phyloP scores from a whole-genome alignment of 2,888 invertebrate species.

The Noctua comes region DNA sequence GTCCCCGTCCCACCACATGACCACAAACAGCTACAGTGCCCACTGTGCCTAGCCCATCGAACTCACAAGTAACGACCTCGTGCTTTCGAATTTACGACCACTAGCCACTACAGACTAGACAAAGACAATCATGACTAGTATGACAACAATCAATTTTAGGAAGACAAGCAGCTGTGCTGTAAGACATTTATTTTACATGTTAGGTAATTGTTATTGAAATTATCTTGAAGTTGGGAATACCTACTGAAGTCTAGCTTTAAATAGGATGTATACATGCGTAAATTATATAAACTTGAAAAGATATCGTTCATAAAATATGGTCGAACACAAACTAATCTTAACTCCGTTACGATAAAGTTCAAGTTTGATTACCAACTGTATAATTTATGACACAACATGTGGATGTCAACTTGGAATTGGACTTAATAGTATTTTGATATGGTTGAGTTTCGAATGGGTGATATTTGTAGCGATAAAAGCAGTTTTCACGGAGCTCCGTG shows the following conservation, averaged over 20 bases:
- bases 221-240: not conserved
- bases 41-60: not conserved
- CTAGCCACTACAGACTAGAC: not conserved
- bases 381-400: slow-evolving; percentile 54
- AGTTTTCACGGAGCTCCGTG: slow-evolving; percentile 84
- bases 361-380: slow-evolving; percentile 44
- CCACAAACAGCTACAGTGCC: not conserved
- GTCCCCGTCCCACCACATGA: not conserved
- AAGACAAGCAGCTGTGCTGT: not conserved
- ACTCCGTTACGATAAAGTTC: slow-evolving; percentile 30
- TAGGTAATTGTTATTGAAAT: not conserved
- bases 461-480: slow-evolving; percentile 79
- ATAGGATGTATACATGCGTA: not conserved
- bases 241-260: not conserved
- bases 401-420: slow-evolving; percentile 31
- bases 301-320: slow-evolving; percentile 31
- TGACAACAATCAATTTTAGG: not conserved
- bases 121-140: not conserved
- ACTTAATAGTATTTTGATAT: rapidly evolving
- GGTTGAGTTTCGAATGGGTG: slow-evolving; percentile 64
- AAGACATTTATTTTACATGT: not conserved
- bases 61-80: not conserved
- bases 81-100: slow-evolving; percentile 6
- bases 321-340: slow-evolving; percentile 48
- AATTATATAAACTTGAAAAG: slow-evolving; percentile 17